These are phyloP conservation scores for Australoheros scitulus DNA, from an alignment of 2,113 vertebrate species.

Conservation along the genomic window DNA sequence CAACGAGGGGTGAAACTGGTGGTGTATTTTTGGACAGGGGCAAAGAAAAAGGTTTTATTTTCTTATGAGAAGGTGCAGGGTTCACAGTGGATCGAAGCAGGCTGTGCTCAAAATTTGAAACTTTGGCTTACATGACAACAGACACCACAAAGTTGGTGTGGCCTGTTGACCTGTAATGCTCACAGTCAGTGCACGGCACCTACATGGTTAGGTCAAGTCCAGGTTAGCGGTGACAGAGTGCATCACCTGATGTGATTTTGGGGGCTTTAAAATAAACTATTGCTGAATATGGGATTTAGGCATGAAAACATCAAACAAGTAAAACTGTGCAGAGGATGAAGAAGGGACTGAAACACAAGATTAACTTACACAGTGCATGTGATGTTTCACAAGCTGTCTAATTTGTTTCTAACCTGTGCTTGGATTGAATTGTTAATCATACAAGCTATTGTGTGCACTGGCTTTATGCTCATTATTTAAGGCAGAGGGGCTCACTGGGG, in stretches of 20 bases:
- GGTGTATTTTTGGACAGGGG: not conserved
- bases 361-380: not conserved
- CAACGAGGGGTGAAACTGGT: not conserved
- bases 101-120: not conserved
- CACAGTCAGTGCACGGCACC: not conserved
- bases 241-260: not conserved
- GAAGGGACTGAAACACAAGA: not conserved
- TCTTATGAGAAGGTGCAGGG: not conserved
- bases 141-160: not conserved
- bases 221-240: not conserved
- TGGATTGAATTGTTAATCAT: not conserved
- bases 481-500: not conserved
- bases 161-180: slow-evolving; percentile 10
- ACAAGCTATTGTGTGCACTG: not conserved
- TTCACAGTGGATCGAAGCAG: not conserved
- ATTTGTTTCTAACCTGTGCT: not conserved
- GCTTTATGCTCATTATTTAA: not conserved
- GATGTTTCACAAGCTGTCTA: not conserved
- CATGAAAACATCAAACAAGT: not conserved
- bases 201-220: not conserved
- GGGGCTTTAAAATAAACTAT: not conserved
- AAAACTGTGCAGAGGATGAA: not conserved
- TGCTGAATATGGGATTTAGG: not conserved
- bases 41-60: not conserved
- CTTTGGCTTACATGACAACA: not conserved